phyloP scores from a whole-genome alignment of 2,113 vertebrate species.

The Dicerorhinus sumatrensis region DNA sequence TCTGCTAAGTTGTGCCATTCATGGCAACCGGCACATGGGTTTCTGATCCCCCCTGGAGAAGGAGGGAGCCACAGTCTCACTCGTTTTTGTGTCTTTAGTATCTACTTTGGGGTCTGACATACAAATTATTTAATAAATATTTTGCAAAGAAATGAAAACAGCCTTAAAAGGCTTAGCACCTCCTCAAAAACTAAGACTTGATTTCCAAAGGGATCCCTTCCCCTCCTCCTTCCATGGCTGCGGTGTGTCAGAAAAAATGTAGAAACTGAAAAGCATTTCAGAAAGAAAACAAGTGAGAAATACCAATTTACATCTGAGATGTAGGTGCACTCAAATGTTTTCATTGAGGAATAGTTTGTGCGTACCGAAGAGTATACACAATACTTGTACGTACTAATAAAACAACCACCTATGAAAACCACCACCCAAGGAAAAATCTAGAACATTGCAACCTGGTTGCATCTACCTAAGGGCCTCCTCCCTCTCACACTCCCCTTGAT shows the following conservation, averaged over 20 bases:
- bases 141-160: neutral
- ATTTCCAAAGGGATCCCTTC: neutral
- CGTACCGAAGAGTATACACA: neutral
- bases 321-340: neutral
- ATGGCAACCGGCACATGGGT: neutral
- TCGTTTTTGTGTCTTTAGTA: neutral
- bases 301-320: neutral
- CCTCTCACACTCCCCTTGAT: neutral
- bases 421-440: neutral
- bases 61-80: neutral
- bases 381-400: neutral
- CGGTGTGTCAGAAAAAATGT: no score
- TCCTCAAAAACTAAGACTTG: neutral
- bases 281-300: neutral
- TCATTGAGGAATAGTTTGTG: neutral
- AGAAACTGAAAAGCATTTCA: neutral
- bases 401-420: neutral
- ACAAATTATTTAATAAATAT: neutral
- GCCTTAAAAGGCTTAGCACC: neutral
- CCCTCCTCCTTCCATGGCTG: neutral
- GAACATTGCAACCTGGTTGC: neutral
- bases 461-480: no score
- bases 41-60: neutral
- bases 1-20: neutral
- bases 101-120: neutral